Evolutionary conservation across 1,140 invertebrate genomes (phyloP), one percentile per base, ranked within the genome.

Genomic region (Vanessa atalanta): DNA sequence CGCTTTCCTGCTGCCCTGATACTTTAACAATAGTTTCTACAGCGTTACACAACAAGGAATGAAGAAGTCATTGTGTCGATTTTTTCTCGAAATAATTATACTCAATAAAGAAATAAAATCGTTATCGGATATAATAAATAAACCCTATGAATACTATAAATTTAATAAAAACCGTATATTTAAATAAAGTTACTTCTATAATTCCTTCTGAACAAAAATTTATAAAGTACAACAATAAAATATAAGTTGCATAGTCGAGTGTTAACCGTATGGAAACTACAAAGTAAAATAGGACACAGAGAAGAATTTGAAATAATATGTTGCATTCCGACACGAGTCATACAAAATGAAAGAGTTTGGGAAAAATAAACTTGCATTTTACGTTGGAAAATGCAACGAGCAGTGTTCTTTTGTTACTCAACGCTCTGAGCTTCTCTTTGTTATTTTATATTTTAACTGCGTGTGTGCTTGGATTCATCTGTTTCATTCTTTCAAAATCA

Each of bases 361-460:
- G 76, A 79, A 83, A 79, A 83, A 84, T 84, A 81, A 79, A 83
- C 83, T 83, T 77, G 81, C 81, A 83, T 84, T 84, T 83, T 78
- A 81, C 79, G 80, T 82, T 78, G 80, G 79, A 81, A 83, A 83
- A 82, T 83, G 75, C 82, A 80, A 80, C 79, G 78, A 77, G 75
- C 79, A 75, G 64, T 77, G 83, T 78, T 82, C 83, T 84, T 84
- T 84, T 83, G 79, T 83, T 84, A 79, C 76, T 72, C 79, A 76
- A 81, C 83, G 83, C 80, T 77, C 69, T 76, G 67, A 77, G 77
- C 77, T 78, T 76, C 76, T 70, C 83, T 84, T 84, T 84, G 81
- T 83, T 82, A 83, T 84, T 84, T 84, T 84, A 83, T 84, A 82
- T 79, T 81, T 82, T 80, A 83, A 81, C 79, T 83, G 79, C 81